A percentile compares a stretch with the other conserved stretches of the same genome.
Conservation (phyloP, 1,140 invertebrate species). For the Drosophila subobscura region DNA sequence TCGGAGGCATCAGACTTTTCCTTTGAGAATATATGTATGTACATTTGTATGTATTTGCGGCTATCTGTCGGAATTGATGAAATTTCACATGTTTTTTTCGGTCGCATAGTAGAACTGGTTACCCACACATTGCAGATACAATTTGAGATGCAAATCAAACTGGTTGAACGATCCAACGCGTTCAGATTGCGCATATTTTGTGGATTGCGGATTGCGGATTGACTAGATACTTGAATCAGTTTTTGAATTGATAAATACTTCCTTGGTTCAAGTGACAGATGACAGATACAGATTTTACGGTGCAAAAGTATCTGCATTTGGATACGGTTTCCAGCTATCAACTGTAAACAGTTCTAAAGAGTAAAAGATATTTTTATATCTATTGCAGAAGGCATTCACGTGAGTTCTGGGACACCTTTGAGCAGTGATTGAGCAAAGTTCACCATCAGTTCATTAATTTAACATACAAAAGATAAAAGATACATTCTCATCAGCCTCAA, state of each 20-base stretch:
- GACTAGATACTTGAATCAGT: slow-evolving; percentile 21
- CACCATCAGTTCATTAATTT: too few relatives aligned
- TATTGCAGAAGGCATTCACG: too few relatives aligned
- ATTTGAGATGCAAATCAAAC: slow-evolving; percentile 51
- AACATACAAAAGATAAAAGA: too few relatives aligned
- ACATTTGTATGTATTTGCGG: slow-evolving; percentile 43
- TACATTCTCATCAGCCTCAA: too few relatives aligned
- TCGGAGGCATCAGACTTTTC: too few relatives aligned
- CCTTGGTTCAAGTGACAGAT: slow-evolving; percentile 8
- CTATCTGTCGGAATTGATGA: slow-evolving; percentile 30
- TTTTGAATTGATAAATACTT: slow-evolving; percentile 51
- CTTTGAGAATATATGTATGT: slow-evolving; percentile 11
- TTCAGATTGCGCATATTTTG: slow-evolving; percentile 28
- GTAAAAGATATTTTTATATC: too few relatives aligned
- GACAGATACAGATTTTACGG: too few relatives aligned
- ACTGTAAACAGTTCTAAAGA: too few relatives aligned
- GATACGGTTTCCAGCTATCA: too few relatives aligned
- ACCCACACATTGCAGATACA: slow-evolving; percentile 18
- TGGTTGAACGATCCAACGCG: slow-evolving; percentile 24
- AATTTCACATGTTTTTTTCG: slow-evolving; percentile 33
- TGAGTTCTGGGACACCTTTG: too few relatives aligned
- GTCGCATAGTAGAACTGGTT: slow-evolving; percentile 36
- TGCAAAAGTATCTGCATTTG: too few relatives aligned
- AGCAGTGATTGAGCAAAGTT: too few relatives aligned
- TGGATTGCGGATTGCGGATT: slow-evolving; percentile 24